Conservation (phyloP, 2,113 vertebrate species). For the Sylvilagus bachmani region DNA sequence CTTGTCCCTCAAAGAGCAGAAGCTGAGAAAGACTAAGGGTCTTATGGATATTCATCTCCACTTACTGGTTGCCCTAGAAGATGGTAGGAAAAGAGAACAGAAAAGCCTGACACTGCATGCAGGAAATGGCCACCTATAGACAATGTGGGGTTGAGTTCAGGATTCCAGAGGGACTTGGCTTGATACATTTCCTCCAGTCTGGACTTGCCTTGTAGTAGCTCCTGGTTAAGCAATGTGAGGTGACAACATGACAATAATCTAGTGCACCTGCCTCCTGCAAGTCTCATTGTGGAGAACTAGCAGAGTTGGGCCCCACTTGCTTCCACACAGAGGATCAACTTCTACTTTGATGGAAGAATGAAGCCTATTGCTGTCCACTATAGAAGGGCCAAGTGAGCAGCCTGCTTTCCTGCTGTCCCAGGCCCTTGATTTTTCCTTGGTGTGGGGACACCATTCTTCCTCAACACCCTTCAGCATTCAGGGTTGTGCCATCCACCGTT, state of each 20-base stretch:
- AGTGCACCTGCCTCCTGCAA: background rate
- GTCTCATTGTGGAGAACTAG: background rate
- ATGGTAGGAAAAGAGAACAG: background rate
- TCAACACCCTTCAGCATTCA: background rate
- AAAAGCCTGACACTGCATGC: background rate
- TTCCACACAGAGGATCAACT: background rate
- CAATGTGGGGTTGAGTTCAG: background rate
- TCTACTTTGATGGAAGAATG: background rate
- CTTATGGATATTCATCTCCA: slow-evolving; percentile 68
- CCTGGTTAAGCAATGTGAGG: no score
- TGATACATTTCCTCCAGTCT: background rate
- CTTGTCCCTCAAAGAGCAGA: slow-evolving; percentile 53
- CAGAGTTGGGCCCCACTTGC: background rate
- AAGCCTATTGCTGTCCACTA: background rate
- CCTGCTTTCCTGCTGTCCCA: background rate
- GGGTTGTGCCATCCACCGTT: fast-evolving
- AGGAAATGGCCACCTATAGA: slow-evolving; percentile 8
- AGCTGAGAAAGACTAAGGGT: slow-evolving; percentile 53
- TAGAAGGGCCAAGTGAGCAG: background rate
- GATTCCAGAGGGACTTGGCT: background rate
- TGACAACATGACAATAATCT: fast-evolving
- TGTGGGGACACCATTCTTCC: background rate
- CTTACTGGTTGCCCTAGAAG: background rate
- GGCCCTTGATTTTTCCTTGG: background rate
- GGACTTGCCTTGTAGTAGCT: fast-evolving